phyloP scores from a whole-genome alignment of 2,797 vertebrate genomes.

The Cirrhinus mrigala region DNA sequence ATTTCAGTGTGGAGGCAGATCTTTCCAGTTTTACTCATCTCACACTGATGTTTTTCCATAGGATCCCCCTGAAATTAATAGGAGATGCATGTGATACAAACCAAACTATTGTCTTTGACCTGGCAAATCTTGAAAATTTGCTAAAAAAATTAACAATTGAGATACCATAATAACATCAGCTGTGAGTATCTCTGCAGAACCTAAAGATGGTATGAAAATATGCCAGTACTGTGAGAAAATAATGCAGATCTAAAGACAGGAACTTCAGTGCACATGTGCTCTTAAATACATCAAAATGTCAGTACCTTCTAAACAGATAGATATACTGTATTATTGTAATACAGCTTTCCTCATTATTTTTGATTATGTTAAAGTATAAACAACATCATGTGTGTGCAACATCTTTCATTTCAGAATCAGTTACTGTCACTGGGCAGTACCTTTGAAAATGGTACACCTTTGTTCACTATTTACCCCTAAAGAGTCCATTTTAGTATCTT shows the following conservation, averaged over 20 bases:
- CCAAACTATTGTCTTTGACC: background rate
- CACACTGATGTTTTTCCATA: slow-evolving; percentile 31
- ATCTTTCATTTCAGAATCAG: background rate
- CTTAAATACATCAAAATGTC: background rate
- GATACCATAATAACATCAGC: slow-evolving; percentile 32
- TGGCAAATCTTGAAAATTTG: no score
- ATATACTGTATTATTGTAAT: background rate
- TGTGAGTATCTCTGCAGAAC: slow-evolving; percentile 12
- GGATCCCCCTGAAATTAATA: background rate
- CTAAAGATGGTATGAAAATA: background rate
- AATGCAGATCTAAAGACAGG: background rate
- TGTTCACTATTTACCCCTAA: background rate
- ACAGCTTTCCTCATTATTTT: background rate
- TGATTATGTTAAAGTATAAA: background rate
- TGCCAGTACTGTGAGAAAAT: background rate
- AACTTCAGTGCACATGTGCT: background rate
- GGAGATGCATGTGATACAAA: background rate
- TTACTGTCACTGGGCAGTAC: no score
- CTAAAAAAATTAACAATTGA: background rate
- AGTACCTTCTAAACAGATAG: background rate
- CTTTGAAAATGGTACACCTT: no score
- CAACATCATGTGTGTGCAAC: background rate
- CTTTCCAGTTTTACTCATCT: slow-evolving; percentile 14
- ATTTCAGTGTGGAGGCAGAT: slow-evolving; percentile 42
- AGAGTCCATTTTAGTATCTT: background rate